These are phyloP conservation scores for Fragum whitleyi DNA, from an alignment of 2,888 invertebrate genomes.

Conservation along the genomic window DNA sequence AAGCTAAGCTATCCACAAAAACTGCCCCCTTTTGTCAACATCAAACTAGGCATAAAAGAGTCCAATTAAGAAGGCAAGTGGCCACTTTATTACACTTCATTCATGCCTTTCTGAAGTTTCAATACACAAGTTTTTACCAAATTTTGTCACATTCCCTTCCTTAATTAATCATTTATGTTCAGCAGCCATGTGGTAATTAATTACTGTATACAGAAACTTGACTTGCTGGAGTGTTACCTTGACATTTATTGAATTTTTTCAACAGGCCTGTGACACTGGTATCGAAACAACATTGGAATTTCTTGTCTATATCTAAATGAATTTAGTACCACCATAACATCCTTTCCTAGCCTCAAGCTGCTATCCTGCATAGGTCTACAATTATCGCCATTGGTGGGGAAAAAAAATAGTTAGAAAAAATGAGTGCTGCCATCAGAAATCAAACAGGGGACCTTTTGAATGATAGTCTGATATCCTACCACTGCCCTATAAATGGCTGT, in stretches of 20 bases:
- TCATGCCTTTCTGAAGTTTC: too few relatives aligned
- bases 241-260: constrained; percentile 3
- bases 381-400: too few relatives aligned
- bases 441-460: too few relatives aligned
- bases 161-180: constrained; percentile 6
- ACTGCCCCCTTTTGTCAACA: constrained; percentile 1
- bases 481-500: too few relatives aligned
- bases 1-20: constrained; percentile 2
- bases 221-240: not conserved
- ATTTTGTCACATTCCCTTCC: constrained; percentile 1
- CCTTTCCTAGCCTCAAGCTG: too few relatives aligned
- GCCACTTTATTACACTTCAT: constrained; percentile 19
- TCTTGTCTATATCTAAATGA: too few relatives aligned
- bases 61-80: constrained; percentile 19
- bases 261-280: not conserved
- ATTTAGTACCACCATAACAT: too few relatives aligned
- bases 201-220: constrained; percentile 1
- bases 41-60: constrained; percentile 8
- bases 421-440: too few relatives aligned
- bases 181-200: not conserved
- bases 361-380: too few relatives aligned
- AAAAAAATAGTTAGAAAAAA: too few relatives aligned
- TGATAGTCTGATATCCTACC: too few relatives aligned
- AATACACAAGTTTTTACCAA: constrained; percentile 9
- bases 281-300: too few relatives aligned